Conservation (phyloP, 2,797 vertebrate genomes). For the Falco peregrinus region DNA sequence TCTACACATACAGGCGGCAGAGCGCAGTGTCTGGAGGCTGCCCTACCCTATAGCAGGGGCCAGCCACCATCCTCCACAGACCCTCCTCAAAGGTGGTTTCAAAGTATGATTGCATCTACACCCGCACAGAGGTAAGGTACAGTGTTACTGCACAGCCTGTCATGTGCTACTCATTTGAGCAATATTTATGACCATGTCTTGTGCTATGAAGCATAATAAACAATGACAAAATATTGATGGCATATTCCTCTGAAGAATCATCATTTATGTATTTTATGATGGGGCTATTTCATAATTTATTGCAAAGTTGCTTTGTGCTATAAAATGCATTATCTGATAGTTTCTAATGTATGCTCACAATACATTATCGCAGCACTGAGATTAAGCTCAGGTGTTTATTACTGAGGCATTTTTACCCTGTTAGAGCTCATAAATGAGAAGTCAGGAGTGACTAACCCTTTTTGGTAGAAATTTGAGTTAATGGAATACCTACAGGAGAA, state of each 20-base stretch:
- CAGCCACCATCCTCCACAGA: background rate
- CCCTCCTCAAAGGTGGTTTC: background rate
- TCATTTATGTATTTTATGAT: background rate
- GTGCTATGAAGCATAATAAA: background rate
- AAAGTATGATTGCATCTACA: background rate
- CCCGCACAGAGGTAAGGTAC: background rate
- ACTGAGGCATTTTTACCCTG: slow-evolving; percentile 5
- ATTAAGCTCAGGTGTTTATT: slow-evolving; percentile 29
- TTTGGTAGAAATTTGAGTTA: slow-evolving; percentile 7
- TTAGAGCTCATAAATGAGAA: background rate
- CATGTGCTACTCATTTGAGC: background rate
- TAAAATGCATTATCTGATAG: background rate
- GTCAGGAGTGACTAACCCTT: background rate
- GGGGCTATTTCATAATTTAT: background rate
- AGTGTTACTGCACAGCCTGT: background rate
- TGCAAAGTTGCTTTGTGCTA: background rate
- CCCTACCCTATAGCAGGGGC: background rate
- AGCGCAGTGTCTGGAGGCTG: background rate
- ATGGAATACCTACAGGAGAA: slow-evolving; percentile 9
- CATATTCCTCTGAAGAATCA: background rate
- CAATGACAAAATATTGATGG: background rate
- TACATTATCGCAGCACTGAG: background rate
- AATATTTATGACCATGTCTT: background rate
- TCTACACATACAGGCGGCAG: background rate
- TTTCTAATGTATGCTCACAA: background rate